Percentiles rank a stretch among this genome's conserved stretches.
These are phyloP conservation scores for Scaptomyza montana DNA, from an alignment of 1,140 invertebrate species.

Conservation along the genomic window DNA sequence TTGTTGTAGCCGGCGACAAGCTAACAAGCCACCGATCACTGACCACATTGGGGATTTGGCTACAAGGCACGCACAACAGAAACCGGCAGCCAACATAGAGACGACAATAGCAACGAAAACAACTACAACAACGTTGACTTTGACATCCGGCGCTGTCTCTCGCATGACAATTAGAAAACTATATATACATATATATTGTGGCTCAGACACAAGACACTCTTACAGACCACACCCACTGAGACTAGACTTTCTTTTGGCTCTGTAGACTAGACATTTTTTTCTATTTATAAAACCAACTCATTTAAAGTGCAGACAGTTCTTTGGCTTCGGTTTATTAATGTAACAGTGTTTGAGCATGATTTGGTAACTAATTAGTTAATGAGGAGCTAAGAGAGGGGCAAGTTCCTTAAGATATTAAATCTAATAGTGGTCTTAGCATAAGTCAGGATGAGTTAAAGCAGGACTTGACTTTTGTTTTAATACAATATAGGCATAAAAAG, in stretches of 20 bases:
- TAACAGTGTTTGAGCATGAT: background rate
- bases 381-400: background rate
- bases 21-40: constrained; percentile 44
- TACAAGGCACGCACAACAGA: constrained; percentile 67
- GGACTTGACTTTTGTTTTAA: no score
- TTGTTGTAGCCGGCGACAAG: constrained; percentile 32
- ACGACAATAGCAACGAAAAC: constrained; percentile 39
- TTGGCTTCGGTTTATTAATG: constrained; percentile 25
- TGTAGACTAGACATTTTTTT: constrained; percentile 29
- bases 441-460: background rate
- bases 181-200: constrained; percentile 8
- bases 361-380: background rate
- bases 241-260: constrained; percentile 30
- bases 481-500: no score
- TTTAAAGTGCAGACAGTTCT: constrained; percentile 17
- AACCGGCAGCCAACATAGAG: constrained; percentile 7
- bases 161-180: constrained; percentile 77
- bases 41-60: constrained; percentile 40
- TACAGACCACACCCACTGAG: constrained; percentile 20
- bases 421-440: no score
- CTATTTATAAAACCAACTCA: constrained; percentile 41
- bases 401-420: no score
- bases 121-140: constrained; percentile 44
- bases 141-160: constrained; percentile 67
- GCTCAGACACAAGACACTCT: constrained; percentile 18